A percentile compares a stretch with the other conserved stretches of the same genome.
Evolutionary conservation across 2,113 vertebrate species (phyloP).

Genomic region (Urocynchramus pylzowi): DNA sequence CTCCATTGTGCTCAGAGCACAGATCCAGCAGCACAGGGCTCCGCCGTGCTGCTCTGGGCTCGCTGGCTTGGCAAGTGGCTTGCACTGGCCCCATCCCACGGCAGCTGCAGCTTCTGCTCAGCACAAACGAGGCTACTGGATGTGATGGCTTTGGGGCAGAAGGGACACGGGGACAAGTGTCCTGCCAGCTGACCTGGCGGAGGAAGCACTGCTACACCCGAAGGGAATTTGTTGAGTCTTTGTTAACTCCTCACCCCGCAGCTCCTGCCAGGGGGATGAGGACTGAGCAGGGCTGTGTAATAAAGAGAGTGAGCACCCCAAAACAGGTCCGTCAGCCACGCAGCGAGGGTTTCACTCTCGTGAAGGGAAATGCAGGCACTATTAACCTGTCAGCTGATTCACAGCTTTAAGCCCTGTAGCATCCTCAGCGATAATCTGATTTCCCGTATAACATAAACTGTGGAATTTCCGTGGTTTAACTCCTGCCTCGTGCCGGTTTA

Average conservation of each 20-base stretch:
- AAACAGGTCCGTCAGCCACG: not conserved
- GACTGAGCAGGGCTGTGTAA: not conserved
- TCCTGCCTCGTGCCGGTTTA: not conserved
- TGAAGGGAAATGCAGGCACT: not conserved
- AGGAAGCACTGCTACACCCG: not conserved
- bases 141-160: not conserved
- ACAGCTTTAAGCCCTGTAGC: not conserved
- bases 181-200: not conserved
- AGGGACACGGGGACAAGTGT: not conserved
- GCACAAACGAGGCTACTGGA: not conserved
- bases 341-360: not conserved
- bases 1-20: not conserved
- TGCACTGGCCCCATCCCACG: rapidly evolving
- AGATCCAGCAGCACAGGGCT: not conserved
- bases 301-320: not conserved
- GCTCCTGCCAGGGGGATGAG: not conserved
- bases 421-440: not conserved
- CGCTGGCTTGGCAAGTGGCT: not conserved
- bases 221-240: not conserved
- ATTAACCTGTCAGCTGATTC: not conserved
- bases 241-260: not conserved
- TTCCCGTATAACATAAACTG: not conserved
- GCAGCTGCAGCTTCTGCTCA: not conserved
- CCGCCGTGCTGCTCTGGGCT: not conserved
- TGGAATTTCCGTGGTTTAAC: not conserved